These are phyloP conservation scores for Acanthoscelides obtectus DNA, from an alignment of 2,888 invertebrate genomes.

Conservation along the genomic window DNA sequence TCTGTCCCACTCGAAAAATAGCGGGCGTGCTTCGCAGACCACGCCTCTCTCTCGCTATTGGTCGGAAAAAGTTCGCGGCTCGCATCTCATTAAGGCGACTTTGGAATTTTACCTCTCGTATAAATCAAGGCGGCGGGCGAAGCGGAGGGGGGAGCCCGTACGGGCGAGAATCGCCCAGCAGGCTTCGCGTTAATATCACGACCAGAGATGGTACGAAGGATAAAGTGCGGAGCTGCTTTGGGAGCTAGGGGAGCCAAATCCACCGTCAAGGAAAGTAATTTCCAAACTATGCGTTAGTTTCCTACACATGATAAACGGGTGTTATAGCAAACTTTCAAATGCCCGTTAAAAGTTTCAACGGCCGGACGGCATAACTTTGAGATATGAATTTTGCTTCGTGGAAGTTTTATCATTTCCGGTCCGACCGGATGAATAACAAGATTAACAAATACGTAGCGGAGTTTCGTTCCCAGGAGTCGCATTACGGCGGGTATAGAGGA, in stretches of 20 bases:
- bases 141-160: conserved; percentile 26
- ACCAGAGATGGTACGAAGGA: conserved; percentile 32
- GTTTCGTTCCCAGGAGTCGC: neutral
- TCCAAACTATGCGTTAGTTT: neutral
- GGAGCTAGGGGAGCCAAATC: neutral
- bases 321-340: neutral
- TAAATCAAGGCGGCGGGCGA: conserved; percentile 38
- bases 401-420: neutral
- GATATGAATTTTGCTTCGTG: neutral
- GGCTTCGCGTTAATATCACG: conserved; percentile 40
- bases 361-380: neutral
- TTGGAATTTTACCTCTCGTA: conserved; percentile 45
- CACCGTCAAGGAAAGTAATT: neutral
- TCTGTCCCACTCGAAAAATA: conserved; percentile 42
- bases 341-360: neutral
- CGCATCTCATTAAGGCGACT: conserved; percentile 49
- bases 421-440: neutral
- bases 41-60: conserved; percentile 35
- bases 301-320: neutral
- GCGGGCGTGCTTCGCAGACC: conserved; percentile 3
- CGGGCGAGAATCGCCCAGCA: conserved; percentile 32
- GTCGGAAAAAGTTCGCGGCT: conserved; percentile 46
- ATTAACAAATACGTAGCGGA: neutral
- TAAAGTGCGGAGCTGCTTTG: conserved; percentile 26
- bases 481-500: neutral